These are phyloP conservation scores for Heliconius nattereri DNA, from an alignment of 1,140 invertebrate genomes.

Conservation along the genomic window DNA sequence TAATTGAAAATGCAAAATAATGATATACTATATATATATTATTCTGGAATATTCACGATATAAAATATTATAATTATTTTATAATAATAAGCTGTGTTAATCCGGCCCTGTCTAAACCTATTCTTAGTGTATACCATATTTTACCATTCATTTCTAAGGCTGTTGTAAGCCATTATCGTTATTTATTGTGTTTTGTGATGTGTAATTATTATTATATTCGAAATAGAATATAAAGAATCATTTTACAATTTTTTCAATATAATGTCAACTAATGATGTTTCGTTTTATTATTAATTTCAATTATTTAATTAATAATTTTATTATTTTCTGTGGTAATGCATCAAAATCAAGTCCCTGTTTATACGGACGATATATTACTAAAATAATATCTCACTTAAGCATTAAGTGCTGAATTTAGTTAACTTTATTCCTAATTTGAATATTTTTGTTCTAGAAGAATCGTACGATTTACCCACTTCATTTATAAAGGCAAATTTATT, in stretches of 20 bases:
- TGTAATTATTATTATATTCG: constrained; percentile 19
- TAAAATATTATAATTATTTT: not conserved
- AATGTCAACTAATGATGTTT: constrained; percentile 13
- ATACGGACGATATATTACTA: not conserved
- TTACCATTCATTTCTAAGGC: constrained; percentile 6
- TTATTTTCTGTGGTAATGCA: not conserved
- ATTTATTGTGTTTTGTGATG: constrained; percentile 37
- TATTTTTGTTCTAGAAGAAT: constrained; percentile 23
- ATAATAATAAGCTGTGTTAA: not conserved
- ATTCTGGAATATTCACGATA: too few species aligned
- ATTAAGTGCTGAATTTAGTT: constrained; percentile 65
- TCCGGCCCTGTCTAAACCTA: constrained; percentile 2
- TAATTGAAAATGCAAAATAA: not conserved
- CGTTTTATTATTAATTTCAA: constrained; percentile 6
- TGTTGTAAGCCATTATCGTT: constrained; percentile 16
- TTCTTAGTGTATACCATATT: not conserved
- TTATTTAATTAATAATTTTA: not conserved
- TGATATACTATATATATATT: not conserved
- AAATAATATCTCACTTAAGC: constrained; percentile 10
- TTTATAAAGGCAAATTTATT: not conserved
- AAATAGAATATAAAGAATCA: not conserved
- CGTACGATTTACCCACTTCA: not conserved
- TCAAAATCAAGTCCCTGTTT: not conserved
- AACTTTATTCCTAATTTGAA: constrained; percentile 51
- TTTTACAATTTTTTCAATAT: constrained; percentile 10